These are phyloP conservation scores for Kryptopterus vitreolus DNA, from an alignment of 2,797 vertebrate species.

Conservation along the genomic window DNA sequence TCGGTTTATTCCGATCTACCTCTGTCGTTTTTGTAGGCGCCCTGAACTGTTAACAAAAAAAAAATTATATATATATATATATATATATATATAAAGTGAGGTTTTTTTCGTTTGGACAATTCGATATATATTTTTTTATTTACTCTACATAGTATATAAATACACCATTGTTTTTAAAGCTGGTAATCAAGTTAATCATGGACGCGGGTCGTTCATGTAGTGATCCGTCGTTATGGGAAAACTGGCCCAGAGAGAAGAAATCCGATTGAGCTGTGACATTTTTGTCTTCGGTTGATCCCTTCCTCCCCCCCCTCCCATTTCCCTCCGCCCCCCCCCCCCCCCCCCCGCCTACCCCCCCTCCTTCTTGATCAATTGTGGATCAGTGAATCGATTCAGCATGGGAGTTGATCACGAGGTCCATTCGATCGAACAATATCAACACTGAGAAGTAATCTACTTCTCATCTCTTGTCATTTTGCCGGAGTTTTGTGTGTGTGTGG, in stretches of 20 bases:
- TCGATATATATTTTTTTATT: not conserved
- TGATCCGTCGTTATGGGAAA: conserved; percentile 9
- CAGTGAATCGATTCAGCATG: not conserved
- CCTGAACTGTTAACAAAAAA: too few species aligned
- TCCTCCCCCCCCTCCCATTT: too few species aligned
- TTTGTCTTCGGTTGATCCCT: conserved; percentile 16
- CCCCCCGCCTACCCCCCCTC: too few species aligned
- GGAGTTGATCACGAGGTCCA: not conserved
- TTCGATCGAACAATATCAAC: not conserved
- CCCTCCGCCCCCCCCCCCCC: too few species aligned
- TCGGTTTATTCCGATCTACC: not conserved
- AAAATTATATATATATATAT: too few species aligned
- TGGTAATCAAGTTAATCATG: not conserved
- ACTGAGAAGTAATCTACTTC: not conserved
- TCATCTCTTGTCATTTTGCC: too few species aligned
- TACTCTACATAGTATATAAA: not conserved
- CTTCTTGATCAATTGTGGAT: not conserved
- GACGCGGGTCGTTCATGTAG: not conserved
- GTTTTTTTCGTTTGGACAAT: too few species aligned
- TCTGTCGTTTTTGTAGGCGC: not conserved
- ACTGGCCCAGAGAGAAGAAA: conserved; percentile 43
- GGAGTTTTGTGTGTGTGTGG: too few species aligned
- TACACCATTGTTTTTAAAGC: too few species aligned
- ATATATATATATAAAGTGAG: too few species aligned
- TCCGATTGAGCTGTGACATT: conserved; percentile 26